phyloP scores from a whole-genome alignment of 1,140 invertebrate genomes.

The Calliopsis andreniformis region DNA sequence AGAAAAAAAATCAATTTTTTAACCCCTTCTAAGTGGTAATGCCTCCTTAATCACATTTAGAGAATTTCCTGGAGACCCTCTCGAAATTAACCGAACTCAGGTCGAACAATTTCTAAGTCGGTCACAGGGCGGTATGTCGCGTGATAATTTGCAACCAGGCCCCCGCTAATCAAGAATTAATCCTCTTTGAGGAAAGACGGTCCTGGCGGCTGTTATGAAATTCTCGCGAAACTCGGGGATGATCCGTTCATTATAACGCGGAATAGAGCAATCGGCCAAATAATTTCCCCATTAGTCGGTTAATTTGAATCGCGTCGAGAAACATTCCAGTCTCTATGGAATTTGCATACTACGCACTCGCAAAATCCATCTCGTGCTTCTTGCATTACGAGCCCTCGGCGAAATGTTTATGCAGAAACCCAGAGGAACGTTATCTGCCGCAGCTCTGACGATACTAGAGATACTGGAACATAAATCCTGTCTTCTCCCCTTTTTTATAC shows the following conservation, averaged over 20 bases:
- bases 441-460: not conserved
- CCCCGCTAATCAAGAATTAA: slow-evolving; percentile 42
- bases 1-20: no score
- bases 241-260: slow-evolving; percentile 51
- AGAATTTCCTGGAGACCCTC: no score
- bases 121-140: not conserved
- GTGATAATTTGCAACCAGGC: not conserved
- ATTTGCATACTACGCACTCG: slow-evolving; percentile 14
- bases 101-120: not conserved
- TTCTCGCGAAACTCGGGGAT: slow-evolving; percentile 20
- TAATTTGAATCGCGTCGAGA: slow-evolving; percentile 38
- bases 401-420: not conserved
- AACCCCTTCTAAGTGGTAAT: not conserved
- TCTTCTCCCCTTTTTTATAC: no score
- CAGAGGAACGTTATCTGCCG: not conserved
- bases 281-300: slow-evolving; percentile 51
- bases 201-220: slow-evolving; percentile 39
- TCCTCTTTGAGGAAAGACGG: slow-evolving; percentile 17
- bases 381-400: not conserved
- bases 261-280: slow-evolving; percentile 38
- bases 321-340: slow-evolving; percentile 14
- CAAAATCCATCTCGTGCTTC: not conserved
- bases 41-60: no score
- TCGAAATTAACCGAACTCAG: not conserved
- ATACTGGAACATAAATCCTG: no score